These are phyloP conservation scores for Caenorhabditis remanei DNA, from an alignment of 1,140 invertebrate species.

Conservation along the genomic window DNA sequence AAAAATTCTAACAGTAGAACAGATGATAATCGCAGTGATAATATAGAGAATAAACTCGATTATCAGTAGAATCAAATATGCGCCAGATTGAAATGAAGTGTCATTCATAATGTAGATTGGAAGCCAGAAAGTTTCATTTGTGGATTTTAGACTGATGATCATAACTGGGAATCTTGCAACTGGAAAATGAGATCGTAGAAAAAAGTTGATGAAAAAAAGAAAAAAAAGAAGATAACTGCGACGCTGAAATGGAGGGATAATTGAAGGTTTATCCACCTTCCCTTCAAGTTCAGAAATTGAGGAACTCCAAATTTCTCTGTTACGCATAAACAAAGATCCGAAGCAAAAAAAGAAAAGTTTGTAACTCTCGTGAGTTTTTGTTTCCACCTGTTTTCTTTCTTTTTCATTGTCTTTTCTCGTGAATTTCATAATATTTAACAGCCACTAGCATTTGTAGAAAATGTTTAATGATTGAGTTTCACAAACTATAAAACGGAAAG, in stretches of 20 bases:
- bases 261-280: no score
- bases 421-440: no score
- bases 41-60: not conserved
- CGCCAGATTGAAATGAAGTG: conserved; percentile 11
- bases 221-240: not conserved
- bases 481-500: no score
- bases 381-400: no score
- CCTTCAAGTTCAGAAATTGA: no score
- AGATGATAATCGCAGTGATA: not conserved
- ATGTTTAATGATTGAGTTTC: no score
- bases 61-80: not conserved
- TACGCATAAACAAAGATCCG: not conserved
- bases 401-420: no score
- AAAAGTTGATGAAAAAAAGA: not conserved
- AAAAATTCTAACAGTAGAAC: not conserved
- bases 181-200: not conserved
- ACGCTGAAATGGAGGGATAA: no score
- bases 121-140: not conserved
- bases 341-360: not conserved
- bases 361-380: not conserved
- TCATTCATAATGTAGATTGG: conserved; percentile 23
- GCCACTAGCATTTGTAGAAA: no score
- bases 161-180: not conserved
- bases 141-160: not conserved
- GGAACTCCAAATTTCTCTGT: no score